phyloP scores from a whole-genome alignment of 2,113 vertebrate genomes.

The Pholis gunnellus region DNA sequence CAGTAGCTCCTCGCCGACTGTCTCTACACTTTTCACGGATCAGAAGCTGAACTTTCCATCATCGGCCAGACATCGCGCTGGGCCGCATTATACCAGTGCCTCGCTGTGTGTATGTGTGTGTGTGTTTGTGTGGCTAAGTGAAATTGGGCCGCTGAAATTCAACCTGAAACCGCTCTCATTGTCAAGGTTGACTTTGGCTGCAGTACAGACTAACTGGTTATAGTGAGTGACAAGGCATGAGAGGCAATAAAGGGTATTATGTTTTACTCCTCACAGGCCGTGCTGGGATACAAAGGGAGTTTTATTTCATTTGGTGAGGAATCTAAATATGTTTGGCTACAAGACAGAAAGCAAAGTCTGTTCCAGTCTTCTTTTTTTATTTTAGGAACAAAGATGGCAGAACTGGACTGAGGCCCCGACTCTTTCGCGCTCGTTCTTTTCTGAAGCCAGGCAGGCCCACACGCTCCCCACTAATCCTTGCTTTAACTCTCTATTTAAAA shows the following conservation, averaged over 20 bases:
- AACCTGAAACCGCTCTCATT: slow-evolving; percentile 55
- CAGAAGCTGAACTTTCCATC: slow-evolving; percentile 35
- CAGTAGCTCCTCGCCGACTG: slow-evolving; percentile 45
- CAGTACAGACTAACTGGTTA: slow-evolving; percentile 41
- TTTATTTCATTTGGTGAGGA: slow-evolving; percentile 62
- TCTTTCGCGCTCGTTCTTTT: slow-evolving; percentile 13
- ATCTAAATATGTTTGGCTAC: slow-evolving; percentile 53
- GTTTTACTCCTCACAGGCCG: slow-evolving; percentile 45
- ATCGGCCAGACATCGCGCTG: slow-evolving; percentile 3
- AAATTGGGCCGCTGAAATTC: slow-evolving; percentile 65
- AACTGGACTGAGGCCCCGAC: slow-evolving; percentile 11
- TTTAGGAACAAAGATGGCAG: slow-evolving; percentile 32
- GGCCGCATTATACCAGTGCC: slow-evolving; percentile 9
- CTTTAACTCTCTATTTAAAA: neutral
- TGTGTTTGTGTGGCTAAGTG: slow-evolving; percentile 68
- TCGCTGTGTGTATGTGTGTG: neutral
- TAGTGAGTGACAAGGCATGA: slow-evolving; percentile 62
- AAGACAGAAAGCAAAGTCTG: slow-evolving; percentile 33
- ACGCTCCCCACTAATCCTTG: neutral
- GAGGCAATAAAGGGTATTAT: slow-evolving; percentile 50
- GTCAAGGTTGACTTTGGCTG: slow-evolving; percentile 72
- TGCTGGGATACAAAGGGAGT: slow-evolving; percentile 58
- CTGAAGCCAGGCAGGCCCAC: slow-evolving; percentile 8
- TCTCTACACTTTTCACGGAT: slow-evolving; percentile 24
- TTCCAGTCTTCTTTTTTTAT: slow-evolving; percentile 19